Percentiles rank a stretch among this genome's conserved stretches.
Conservation (phyloP, 2,113 vertebrate species). For the Ptyas mucosa region DNA sequence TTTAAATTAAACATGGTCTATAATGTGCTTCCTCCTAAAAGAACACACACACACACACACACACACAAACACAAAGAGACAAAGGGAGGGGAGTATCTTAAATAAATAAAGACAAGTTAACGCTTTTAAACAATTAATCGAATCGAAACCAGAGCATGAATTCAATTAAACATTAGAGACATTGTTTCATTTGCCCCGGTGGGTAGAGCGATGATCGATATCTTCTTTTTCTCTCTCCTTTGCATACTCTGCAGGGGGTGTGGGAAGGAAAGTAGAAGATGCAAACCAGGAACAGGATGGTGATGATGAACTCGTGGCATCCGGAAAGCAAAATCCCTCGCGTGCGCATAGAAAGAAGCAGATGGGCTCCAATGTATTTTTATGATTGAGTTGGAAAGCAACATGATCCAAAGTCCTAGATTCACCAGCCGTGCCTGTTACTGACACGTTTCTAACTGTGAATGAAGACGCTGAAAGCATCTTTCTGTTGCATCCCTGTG, state of each 20-base stretch:
- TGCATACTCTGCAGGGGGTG: constrained; percentile 32
- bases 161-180: not conserved
- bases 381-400: constrained; percentile 31
- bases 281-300: constrained; percentile 30
- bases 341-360: not conserved
- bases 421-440: constrained; percentile 24
- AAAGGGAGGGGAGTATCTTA: not conserved
- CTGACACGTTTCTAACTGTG: constrained; percentile 31
- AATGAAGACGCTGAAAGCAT: constrained; percentile 24
- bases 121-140: not conserved
- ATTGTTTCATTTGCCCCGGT: not conserved
- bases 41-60: not conserved
- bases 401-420: not conserved
- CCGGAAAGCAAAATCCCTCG: constrained; percentile 40
- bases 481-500: constrained; percentile 32
- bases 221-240: constrained; percentile 25
- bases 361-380: constrained; percentile 17
- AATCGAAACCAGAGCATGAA: not conserved
- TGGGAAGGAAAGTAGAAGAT: constrained; percentile 47
- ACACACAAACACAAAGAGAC: not conserved
- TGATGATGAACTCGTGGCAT: constrained; percentile 39
- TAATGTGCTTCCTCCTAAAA: not conserved
- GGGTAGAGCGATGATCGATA: not conserved
- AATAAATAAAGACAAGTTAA: not conserved
- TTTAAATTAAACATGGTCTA: not conserved